Conservation (phyloP, 2,113 vertebrate genomes). For the Channa argus region DNA sequence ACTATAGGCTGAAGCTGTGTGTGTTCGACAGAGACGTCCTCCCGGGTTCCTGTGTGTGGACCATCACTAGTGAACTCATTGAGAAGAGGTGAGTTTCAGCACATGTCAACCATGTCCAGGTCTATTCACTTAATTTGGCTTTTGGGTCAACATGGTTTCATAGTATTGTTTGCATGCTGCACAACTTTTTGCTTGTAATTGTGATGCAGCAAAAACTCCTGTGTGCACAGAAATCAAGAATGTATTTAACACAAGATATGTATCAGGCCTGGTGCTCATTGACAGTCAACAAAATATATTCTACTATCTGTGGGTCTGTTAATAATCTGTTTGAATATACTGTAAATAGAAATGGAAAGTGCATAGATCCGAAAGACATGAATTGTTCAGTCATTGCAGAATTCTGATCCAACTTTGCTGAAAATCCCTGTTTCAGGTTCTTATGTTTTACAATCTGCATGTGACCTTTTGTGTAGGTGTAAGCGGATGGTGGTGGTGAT, state of each 20-base stretch:
- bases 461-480: slow-evolving; percentile 82
- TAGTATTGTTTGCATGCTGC: no score
- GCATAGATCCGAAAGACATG: background rate
- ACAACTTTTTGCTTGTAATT: no score
- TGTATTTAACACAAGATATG: background rate
- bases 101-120: background rate
- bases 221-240: background rate
- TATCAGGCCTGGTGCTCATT: background rate
- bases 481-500: slow-evolving; percentile 95
- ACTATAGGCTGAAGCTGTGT: slow-evolving; percentile 91
- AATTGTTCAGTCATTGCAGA: slow-evolving; percentile 1
- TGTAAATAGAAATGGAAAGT: background rate
- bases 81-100: slow-evolving; percentile 86
- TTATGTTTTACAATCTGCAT: background rate
- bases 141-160: background rate
- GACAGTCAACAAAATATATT: background rate
- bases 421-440: background rate
- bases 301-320: background rate
- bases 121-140: background rate
- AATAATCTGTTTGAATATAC: background rate
- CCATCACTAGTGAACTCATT: slow-evolving; percentile 96
- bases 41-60: slow-evolving; percentile 95
- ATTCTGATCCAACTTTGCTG: background rate
- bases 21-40: slow-evolving; percentile 96
- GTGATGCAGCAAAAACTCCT: background rate